These are phyloP conservation scores for Sminthurinus aureus DNA, from an alignment of 2,888 invertebrate genomes.

Conservation along the genomic window DNA sequence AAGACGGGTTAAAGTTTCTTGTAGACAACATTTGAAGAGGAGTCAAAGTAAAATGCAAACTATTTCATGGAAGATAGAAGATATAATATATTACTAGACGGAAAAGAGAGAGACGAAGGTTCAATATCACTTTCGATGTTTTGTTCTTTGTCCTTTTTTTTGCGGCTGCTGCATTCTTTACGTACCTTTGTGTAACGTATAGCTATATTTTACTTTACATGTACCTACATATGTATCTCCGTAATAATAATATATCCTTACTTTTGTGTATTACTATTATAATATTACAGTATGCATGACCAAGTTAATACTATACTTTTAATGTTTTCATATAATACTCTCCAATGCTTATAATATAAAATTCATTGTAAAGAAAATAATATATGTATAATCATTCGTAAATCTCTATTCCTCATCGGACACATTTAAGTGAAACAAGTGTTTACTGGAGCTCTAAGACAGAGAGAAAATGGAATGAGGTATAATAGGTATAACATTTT, in stretches of 20 bases:
- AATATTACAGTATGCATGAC: constrained; percentile 26
- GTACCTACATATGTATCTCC: constrained; percentile 1
- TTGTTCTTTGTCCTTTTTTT: constrained; percentile 21
- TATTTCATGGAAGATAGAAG: constrained; percentile 38
- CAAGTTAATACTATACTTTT: constrained; percentile 1
- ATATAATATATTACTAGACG: neutral
- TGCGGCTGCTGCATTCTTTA: constrained; percentile 38
- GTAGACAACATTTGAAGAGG: constrained; percentile 19
- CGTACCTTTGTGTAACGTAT: constrained; percentile 29
- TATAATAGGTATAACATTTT: too few relatives aligned
- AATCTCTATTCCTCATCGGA: neutral
- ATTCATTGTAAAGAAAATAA: neutral
- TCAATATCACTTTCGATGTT: constrained; percentile 16
- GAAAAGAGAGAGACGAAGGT: constrained; percentile 15
- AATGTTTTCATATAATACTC: neutral
- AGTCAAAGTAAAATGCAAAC: constrained; percentile 37
- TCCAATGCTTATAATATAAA: neutral
- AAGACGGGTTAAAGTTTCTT: constrained; percentile 3
- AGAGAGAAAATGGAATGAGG: neutral
- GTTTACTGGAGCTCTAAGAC: constrained; percentile 27
- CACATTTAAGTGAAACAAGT: constrained; percentile 18
- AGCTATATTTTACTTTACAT: constrained; percentile 4
- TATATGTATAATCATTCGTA: neutral
- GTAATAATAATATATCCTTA: constrained; percentile 32
- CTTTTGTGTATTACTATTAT: too few relatives aligned